Evolutionary conservation across 2,113 vertebrate genomes (phyloP).

Genomic region (Saccopteryx bilineata): DNA sequence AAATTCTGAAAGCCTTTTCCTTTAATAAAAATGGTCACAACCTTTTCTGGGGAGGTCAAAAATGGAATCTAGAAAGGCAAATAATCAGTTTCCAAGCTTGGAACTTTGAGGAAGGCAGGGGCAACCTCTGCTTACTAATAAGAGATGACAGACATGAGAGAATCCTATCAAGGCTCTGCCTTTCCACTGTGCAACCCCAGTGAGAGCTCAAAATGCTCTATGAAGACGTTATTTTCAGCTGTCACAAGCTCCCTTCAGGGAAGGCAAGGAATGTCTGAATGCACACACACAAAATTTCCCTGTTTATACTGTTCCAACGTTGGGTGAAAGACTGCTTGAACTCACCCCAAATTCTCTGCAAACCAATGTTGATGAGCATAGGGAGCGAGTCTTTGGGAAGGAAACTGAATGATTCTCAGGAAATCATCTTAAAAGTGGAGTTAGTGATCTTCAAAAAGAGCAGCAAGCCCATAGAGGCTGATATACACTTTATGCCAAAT

Average conservation of each 20-base stretch:
- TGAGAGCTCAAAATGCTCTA: not conserved
- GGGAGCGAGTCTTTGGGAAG: slow-evolving; percentile 3
- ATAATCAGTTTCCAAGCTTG: not conserved
- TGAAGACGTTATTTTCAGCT: slow-evolving; percentile 19
- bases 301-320: not conserved
- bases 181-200: not conserved
- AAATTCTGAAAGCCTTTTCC: slow-evolving; percentile 42
- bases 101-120: not conserved
- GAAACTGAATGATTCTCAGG: not conserved
- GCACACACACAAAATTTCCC: not conserved
- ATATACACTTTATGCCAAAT: not conserved
- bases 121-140: not conserved
- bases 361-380: not conserved
- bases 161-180: not conserved
- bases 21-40: not conserved
- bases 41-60: not conserved
- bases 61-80: not conserved
- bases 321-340: not conserved
- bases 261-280: slow-evolving; percentile 44
- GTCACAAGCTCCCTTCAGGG: slow-evolving; percentile 46
- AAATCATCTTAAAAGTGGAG: slow-evolving; percentile 1
- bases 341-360: not conserved
- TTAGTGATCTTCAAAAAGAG: slow-evolving; percentile 38
- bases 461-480: not conserved
- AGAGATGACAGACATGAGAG: not conserved